Base-by-base conservation (phyloP, 2,113 vertebrate species). In the Amblyopsis rosae region DNA sequence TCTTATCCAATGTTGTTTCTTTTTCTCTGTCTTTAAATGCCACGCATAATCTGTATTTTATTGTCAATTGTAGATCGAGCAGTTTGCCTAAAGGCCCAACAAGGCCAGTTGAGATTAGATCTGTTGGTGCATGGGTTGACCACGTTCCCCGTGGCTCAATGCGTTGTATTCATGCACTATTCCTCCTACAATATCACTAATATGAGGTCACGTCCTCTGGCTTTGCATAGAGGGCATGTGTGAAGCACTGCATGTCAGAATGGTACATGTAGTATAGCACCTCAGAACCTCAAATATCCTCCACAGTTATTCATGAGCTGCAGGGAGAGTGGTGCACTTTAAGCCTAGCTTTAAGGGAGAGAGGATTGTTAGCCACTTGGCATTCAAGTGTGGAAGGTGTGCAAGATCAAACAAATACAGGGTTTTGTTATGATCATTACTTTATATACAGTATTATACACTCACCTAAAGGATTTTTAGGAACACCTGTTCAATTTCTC, bases 141-240 rank as follows among this genome's bases (percentile, higher is more conserved):
- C 88, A 84, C 88, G 85, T 90, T 92, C 89, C 89, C 86, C 88
- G 86, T 87, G 86, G 68, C 69, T 81, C 68, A 61, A 63, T 73
- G 70, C 72, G 7, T 26, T 26, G 26, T 26, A 26, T 26, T 26
- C 26, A 41, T 41, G 7, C 35, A 41, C 5, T 41, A 41, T 41
- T 26, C 26, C 26, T 26, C 2, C 26, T 26, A 26, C 26, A 3
- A 2, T 72, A 51, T 76, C 54, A 63, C 49, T 69, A 69, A 67
- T 64, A 82, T 67, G 49, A 70, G 65, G 72, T 83, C 55, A 72
- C 78, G 81, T 76, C 76, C 64, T 63, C 41, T 67, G 54, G 32
- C 46, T n/a, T 71, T 16, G n/a, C 46, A 35, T 41, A 70, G 5
- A 53, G 48, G 3, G 48, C 48, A 46, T 46, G 15, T 67, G 62